Evolutionary conservation across 2,888 invertebrate species (phyloP).

Genomic region (Cantharis lateralis): DNA sequence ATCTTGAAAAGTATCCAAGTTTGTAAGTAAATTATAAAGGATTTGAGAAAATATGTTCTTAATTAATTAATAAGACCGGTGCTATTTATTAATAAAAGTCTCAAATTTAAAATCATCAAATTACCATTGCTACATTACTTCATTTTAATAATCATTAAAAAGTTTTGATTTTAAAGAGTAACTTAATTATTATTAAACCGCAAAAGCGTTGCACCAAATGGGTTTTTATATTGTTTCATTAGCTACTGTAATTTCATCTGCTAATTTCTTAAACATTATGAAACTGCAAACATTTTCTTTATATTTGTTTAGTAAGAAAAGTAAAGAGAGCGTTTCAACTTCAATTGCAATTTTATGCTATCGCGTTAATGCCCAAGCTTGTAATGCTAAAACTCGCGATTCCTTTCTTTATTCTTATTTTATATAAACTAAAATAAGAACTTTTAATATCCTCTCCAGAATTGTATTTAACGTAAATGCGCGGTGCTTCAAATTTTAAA

Average conservation of each 20-base stretch:
- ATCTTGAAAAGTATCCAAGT: neutral
- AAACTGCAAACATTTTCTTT: conserved; percentile 26
- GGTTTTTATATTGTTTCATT: conserved; percentile 28
- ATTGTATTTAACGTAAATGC: neutral
- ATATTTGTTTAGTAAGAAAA: conserved; percentile 24
- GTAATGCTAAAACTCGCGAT: conserved; percentile 11
- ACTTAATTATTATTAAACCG: conserved; percentile 17
- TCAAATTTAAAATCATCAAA: neutral
- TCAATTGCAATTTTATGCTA: conserved; percentile 28
- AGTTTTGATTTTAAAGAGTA: neutral
- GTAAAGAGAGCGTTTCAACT: conserved; percentile 25
- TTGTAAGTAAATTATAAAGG: neutral
- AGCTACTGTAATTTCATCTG: conserved; percentile 23
- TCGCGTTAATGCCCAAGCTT: conserved; percentile 22
- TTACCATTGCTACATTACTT: neutral
- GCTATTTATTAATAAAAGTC: neutral
- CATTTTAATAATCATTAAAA: neutral
- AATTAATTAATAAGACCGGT: neutral
- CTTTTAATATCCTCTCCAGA: conserved; percentile 23
- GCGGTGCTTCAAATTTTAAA: neutral
- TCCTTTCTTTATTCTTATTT: conserved; percentile 13
- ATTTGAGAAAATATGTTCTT: neutral
- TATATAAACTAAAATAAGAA: conserved; percentile 16
- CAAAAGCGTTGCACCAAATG: conserved; percentile 12
- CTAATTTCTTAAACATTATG: conserved; percentile 28